Base-by-base conservation (phyloP, 2,888 invertebrate genomes). In the Aethes cnicana region DNA sequence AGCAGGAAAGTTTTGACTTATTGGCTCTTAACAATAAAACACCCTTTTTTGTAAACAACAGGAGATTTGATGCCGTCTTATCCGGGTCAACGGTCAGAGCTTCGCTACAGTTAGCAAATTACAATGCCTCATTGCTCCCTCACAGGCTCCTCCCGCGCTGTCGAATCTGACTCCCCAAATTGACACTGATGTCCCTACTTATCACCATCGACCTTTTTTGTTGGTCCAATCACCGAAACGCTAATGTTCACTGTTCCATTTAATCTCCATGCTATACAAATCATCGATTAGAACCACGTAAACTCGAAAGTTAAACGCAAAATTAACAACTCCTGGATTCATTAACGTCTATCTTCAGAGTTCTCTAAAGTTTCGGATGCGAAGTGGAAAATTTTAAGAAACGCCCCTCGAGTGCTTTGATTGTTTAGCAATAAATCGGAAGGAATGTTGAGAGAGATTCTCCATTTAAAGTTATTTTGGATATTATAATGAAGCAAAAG, bases 291-390 rank as follows among this genome's bases (percentile, higher is more conserved):
- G 67, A 71, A 69, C 69, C 69, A 65, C 70, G 64, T 50, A 64
- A 73, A 69, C 62, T 65, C 58, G n/a, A 58, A 73, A 77, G 68
- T 74, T 74, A 66, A 72, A 72, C 65, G 67, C 66, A 63, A 74
- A 78, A 76, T 79, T 47, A 78, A 74, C 74, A 76, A 75, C 69
- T 72, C 69, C 60, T 63, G 59, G 68, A 72, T 80, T 78, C 78
- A 78, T 81, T 79, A 81, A 65, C 69, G 76, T 70, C 72, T 72
- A 69, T 72, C 78, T 75, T 74, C 73, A 69, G 72, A 76, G 66
- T 74, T 71, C 57, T 50, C 52, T 58, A 56, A 56, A 69, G 66
- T 67, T 69, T 64, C 47, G 61, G 62, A 64, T 66, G 14, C 44
- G 26, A 41, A 39, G 59, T 66, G 63, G 67, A 65, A 69, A 63